phyloP scores from a whole-genome alignment of 2,888 invertebrate species.

The Cataglyphis livida region DNA sequence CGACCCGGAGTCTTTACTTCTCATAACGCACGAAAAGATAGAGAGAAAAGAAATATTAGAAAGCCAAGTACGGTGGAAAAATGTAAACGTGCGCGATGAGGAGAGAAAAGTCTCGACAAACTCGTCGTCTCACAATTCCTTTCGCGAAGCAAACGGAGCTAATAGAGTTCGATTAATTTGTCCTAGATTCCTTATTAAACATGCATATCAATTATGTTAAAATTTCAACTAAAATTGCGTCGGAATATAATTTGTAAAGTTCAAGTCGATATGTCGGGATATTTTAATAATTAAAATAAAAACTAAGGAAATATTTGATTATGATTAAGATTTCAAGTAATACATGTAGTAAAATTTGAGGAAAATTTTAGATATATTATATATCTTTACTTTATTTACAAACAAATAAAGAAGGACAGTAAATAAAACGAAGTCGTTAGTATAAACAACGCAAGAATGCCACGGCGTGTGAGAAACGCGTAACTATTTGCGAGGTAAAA shows the following conservation, averaged over 20 bases:
- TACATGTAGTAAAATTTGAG: not conserved
- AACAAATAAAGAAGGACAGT: not conserved
- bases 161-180: conserved; percentile 23
- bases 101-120: conserved; percentile 31
- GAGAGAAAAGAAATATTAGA: conserved; percentile 45
- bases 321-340: not conserved
- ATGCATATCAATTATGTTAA: not conserved
- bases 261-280: not conserved
- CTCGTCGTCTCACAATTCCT: conserved; percentile 5
- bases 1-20: conserved; percentile 37
- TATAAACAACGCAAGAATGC: not conserved
- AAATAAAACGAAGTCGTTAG: not conserved
- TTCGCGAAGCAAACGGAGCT: conserved; percentile 14
- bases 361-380: not conserved
- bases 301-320: not conserved
- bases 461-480: conserved; percentile 10
- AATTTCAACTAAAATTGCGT: not conserved
- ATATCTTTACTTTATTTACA: not conserved
- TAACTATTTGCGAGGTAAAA: conserved; percentile 20
- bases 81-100: conserved; percentile 32
- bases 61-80: conserved; percentile 24
- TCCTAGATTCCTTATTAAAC: conserved; percentile 14
- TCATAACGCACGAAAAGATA: conserved; percentile 27
- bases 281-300: not conserved
- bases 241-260: not conserved